A percentile compares a stretch with the other conserved stretches of the same genome.
These are phyloP conservation scores for Nanger granti DNA, from an alignment of 2,113 vertebrate genomes.

Conservation along the genomic window DNA sequence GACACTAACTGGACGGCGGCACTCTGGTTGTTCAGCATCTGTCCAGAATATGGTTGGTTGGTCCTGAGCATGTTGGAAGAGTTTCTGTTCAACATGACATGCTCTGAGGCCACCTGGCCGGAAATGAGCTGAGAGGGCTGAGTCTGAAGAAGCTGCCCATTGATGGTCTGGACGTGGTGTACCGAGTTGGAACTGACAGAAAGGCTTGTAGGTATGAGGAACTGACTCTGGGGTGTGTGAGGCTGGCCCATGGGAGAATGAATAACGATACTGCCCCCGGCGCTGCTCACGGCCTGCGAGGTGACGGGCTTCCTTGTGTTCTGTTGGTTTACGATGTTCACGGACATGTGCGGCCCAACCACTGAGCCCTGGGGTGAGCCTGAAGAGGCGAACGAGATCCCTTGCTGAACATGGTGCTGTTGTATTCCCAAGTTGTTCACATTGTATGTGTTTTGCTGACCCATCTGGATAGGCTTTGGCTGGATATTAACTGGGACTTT, in stretches of 20 bases:
- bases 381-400: conserved; percentile 81
- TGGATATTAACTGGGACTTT: conserved; percentile 92
- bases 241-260: conserved; percentile 88
- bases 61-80: conserved; percentile 82
- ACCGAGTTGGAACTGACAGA: conserved; percentile 87
- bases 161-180: conserved; percentile 88
- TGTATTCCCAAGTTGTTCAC: conserved; percentile 84
- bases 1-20: conserved; percentile 90
- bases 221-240: conserved; percentile 88
- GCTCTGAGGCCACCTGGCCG: conserved; percentile 81
- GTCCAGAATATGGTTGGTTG: conserved; percentile 84
- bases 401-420: conserved; percentile 83
- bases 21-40: conserved; percentile 90
- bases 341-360: conserved; percentile 83
- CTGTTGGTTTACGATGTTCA: conserved; percentile 84
- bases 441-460: conserved; percentile 90
- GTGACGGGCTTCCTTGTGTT: conserved; percentile 80
- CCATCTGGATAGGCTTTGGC: conserved; percentile 92
- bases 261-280: conserved; percentile 84
- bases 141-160: conserved; percentile 86
- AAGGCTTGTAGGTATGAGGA: conserved; percentile 89
- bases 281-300: conserved; percentile 78
- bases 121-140: conserved; percentile 81
- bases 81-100: conserved; percentile 83
- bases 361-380: conserved; percentile 80